A percentile compares a stretch with the other conserved stretches of the same genome.
Evolutionary conservation across 2,113 vertebrate species (phyloP).

Genomic region (Calidris pygmaea): DNA sequence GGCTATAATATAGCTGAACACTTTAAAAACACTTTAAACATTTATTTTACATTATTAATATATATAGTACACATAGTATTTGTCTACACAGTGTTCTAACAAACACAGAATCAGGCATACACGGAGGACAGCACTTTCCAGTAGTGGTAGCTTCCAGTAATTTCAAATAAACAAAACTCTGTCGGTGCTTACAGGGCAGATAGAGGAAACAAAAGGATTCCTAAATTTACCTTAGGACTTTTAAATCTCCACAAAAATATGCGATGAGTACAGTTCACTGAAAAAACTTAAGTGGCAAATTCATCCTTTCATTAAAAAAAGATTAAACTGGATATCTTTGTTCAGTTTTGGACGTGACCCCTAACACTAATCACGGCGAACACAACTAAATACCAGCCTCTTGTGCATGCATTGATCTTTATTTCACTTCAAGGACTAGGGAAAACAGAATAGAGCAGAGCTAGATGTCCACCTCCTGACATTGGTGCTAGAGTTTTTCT

Average conservation of each 20-base stretch:
- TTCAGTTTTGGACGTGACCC: neutral
- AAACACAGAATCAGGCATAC: neutral
- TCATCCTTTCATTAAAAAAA: neutral
- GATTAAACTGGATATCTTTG: neutral
- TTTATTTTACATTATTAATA: neutral
- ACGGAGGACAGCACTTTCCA: neutral
- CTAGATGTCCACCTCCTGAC: neutral
- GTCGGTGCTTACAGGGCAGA: neutral
- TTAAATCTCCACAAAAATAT: neutral
- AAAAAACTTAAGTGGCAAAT: neutral
- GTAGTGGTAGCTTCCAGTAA: neutral
- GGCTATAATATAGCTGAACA: neutral
- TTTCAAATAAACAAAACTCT: neutral
- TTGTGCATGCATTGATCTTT: neutral
- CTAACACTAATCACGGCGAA: neutral
- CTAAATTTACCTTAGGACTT: neutral
- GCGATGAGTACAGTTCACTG: neutral
- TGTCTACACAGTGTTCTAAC: neutral
- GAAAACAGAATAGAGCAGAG: neutral
- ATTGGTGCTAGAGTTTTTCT: neutral
- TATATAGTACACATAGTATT: neutral
- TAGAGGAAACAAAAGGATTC: neutral
- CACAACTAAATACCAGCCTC: neutral
- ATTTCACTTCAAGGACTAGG: neutral
- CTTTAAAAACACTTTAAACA: neutral